A percentile compares a stretch with the other conserved stretches of the same genome.
Evolutionary conservation across 1,140 invertebrate genomes (phyloP).

Genomic region (Diabrotica virgifera): DNA sequence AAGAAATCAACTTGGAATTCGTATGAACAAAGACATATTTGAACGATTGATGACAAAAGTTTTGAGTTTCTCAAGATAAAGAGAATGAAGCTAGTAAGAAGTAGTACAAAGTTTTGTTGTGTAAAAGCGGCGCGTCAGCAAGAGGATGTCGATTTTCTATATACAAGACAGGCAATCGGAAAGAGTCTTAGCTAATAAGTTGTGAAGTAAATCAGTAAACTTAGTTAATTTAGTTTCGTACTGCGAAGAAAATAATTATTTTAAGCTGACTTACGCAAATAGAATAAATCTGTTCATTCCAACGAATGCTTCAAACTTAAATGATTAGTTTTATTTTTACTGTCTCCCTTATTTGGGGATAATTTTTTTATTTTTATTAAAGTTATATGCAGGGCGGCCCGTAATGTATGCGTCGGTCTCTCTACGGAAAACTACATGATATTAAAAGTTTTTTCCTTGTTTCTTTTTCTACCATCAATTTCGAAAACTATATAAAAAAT

Average conservation of each 20-base stretch:
- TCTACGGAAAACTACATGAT: too few relatives aligned
- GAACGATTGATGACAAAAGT: conserved; percentile 29
- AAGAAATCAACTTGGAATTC: conserved; percentile 23
- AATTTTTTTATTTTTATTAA: too few relatives aligned
- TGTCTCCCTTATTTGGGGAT: too few relatives aligned
- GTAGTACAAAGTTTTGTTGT: conserved; percentile 10
- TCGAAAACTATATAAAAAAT: too few relatives aligned
- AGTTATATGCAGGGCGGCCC: too few relatives aligned
- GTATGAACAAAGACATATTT: conserved; percentile 26
- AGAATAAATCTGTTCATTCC: too few relatives aligned
- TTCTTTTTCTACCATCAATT: too few relatives aligned
- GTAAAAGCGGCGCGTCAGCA: conserved; percentile 15
- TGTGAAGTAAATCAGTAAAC: conserved; percentile 18
- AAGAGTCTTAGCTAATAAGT: conserved; percentile 18
- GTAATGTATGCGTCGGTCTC: too few relatives aligned
- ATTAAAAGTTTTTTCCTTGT: too few relatives aligned
- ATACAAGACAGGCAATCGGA: conserved; percentile 14
- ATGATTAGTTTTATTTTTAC: too few relatives aligned
- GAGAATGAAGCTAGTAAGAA: conserved; percentile 6
- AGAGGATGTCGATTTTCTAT: conserved; percentile 11
- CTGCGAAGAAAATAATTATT: background rate
- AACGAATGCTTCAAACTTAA: too few relatives aligned
- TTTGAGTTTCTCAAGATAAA: conserved; percentile 13
- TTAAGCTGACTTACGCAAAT: too few relatives aligned
- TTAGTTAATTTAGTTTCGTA: conserved; percentile 16